Evolutionary conservation across 2,888 invertebrate species (phyloP), one percentile per base, ranked within the genome.

Genomic region (Agonopterix alstromeriana): DNA sequence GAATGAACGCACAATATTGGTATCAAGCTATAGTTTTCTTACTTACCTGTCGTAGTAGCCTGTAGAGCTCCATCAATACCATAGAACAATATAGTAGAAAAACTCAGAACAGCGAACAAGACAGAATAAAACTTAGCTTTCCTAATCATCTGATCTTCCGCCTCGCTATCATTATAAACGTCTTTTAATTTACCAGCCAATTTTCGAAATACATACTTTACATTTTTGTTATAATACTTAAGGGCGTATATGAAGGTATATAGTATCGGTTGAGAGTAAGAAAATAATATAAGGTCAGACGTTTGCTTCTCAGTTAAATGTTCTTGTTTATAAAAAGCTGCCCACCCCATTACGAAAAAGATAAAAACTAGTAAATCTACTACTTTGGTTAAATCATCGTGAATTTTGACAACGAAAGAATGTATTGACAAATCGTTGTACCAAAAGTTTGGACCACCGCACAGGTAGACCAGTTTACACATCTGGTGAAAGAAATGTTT

Each of bases 81-180:
- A 36, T 66, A 71, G 10, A 55, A 59, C 8, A 57, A 9, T 2
- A 67, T 36, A 0, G 63, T 48, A 1, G 46, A 10, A 36, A 45
- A 36, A 12, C 51, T 49, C 10, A 56, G 48, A 1, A 48, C 41
- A 0, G 62, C 3, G 36, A 70, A 61, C 0, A 65, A 60, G 1
- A 49, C 41, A 0, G 65, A 50, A 36, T 66, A 74, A 2, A 57
- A 36, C 38, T 55, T 54, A 0, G 63, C 54, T 42, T 58, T 71
- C 35, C 48, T 61, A 3, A 82, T 66, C 74, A 80, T 76, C 8
- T 60, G 50, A 43, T 48, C 52, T 42, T 83, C 80, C 7, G 77
- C 61, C 2, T 57, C 52, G 0, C 49, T 46, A 48, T 82, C 74
- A 43, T 75, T 80, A 50, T 70, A 58, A 0, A 59, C 47, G 2